phyloP scores from a whole-genome alignment of 1,140 invertebrate genomes.

The Amphibalanus amphitrite region DNA sequence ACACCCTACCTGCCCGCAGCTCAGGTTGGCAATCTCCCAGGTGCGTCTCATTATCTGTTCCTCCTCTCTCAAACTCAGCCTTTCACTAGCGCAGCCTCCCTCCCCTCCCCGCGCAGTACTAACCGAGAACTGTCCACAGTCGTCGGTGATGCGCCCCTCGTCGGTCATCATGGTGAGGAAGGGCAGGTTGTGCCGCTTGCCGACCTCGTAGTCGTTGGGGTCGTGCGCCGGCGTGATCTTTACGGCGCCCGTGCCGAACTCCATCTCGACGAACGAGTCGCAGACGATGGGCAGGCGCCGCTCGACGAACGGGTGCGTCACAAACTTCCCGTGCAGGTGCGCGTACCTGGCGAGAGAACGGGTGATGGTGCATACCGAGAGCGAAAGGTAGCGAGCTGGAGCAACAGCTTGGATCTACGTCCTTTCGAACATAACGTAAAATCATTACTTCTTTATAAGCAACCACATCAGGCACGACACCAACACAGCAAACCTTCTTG shows the following conservation, averaged over 20 bases:
- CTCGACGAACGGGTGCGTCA: conserved; percentile 62
- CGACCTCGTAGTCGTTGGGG: conserved; percentile 93
- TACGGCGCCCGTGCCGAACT: conserved; percentile 93
- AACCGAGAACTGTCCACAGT: conserved; percentile 74
- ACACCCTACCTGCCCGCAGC: no score
- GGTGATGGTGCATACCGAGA: no score
- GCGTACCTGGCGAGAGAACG: conserved; percentile 39
- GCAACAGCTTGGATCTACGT: no score
- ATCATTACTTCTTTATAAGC: no score
- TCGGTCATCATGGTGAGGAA: conserved; percentile 88
- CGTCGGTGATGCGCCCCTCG: conserved; percentile 63
- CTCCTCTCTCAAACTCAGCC: no score
- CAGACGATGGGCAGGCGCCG: conserved; percentile 68
- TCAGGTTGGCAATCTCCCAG: no score
- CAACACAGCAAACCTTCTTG: no score
- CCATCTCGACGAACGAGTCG: conserved; percentile 81
- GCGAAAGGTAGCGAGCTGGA: no score
- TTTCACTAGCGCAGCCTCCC: no score
- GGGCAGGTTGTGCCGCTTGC: conserved; percentile 70
- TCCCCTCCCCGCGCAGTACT: conserved; percentile 18
- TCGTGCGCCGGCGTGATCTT: conserved; percentile 99
- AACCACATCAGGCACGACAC: no score
- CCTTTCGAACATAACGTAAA: no score
- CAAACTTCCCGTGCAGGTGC: conserved; percentile 66
- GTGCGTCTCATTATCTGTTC: no score